phyloP scores from a whole-genome alignment of 2,888 invertebrate species.

The Melieria omissa region DNA sequence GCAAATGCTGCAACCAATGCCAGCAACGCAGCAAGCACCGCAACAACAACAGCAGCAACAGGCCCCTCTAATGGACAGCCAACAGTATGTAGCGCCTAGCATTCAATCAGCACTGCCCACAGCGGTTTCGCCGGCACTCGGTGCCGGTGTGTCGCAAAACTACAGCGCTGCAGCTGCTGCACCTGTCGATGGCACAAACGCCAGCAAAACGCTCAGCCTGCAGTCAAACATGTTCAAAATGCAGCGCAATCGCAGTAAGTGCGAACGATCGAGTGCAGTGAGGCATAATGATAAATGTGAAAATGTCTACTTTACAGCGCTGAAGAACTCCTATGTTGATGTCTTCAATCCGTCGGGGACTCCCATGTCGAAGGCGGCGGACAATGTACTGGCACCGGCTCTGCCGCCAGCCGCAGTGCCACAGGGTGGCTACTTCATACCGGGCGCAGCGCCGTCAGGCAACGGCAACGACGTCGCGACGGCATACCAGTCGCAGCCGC shows the following conservation, averaged over 20 bases:
- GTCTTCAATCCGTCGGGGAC: conserved; percentile 82
- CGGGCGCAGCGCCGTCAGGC: conserved; percentile 48
- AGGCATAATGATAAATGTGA: neutral
- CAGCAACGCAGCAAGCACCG: conserved; percentile 29
- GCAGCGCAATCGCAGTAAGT: conserved; percentile 80
- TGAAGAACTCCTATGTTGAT: conserved; percentile 89
- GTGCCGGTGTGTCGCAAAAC: conserved; percentile 39
- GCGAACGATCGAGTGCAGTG: neutral
- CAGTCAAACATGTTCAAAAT: conserved; percentile 82
- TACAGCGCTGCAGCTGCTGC: conserved; percentile 41
- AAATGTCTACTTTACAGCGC: conserved; percentile 69
- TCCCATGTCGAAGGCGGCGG: conserved; percentile 58
- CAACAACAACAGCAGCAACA: conserved; percentile 40
- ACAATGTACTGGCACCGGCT: conserved; percentile 64
- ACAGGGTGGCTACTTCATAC: conserved; percentile 64
- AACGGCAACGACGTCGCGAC: conserved; percentile 35
- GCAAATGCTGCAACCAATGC: conserved; percentile 13
- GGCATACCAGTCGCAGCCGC: conserved; percentile 49
- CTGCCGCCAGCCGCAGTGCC: conserved; percentile 63
- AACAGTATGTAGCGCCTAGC: conserved; percentile 13
- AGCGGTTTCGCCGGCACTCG: conserved; percentile 38
- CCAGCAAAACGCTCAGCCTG: conserved; percentile 59
- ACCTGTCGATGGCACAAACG: conserved; percentile 40
- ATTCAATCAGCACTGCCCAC: conserved; percentile 1
- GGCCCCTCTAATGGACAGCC: conserved; percentile 32